Conservation (phyloP, 2,797 vertebrate species). For the Typhlichthys subterraneus region DNA sequence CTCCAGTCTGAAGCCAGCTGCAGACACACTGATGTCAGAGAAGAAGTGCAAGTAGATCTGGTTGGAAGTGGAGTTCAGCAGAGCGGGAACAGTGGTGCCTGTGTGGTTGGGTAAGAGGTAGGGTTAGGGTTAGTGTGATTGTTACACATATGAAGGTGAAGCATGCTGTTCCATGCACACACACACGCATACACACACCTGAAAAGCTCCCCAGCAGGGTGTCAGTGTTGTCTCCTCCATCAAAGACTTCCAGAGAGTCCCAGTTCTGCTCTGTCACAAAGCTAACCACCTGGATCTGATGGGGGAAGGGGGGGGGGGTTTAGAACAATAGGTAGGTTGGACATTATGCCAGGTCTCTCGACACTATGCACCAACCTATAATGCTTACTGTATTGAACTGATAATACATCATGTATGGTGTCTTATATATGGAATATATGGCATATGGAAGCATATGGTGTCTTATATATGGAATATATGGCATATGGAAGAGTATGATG, state of each 20-base stretch:
- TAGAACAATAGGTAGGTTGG: too few relatives aligned
- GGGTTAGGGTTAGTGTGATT: background rate
- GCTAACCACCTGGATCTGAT: slow-evolving; percentile 96
- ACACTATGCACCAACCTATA: too few relatives aligned
- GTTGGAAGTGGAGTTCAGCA: slow-evolving; percentile 99
- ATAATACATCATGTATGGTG: too few relatives aligned
- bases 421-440: too few relatives aligned
- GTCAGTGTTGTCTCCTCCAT: slow-evolving; percentile 94
- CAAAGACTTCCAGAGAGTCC: slow-evolving; percentile 98
- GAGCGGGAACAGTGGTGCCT: slow-evolving; percentile 95
- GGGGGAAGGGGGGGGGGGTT: background rate
- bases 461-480: too few relatives aligned
- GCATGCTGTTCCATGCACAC: background rate
- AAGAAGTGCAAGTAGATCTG: slow-evolving; percentile 98
- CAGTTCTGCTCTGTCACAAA: slow-evolving; percentile 99
- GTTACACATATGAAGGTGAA: background rate
- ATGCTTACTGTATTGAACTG: too few relatives aligned
- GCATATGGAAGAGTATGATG: too few relatives aligned
- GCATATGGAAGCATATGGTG: too few relatives aligned
- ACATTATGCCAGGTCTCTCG: too few relatives aligned
- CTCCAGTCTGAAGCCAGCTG: slow-evolving; percentile 95
- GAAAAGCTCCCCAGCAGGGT: slow-evolving; percentile 98
- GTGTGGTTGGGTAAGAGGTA: slow-evolving; percentile 37
- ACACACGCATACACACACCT: slow-evolving; percentile 69
- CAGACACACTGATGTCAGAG: slow-evolving; percentile 98